Conservation (phyloP, 2,888 invertebrate genomes). For the Steinernema carpocapsae region DNA sequence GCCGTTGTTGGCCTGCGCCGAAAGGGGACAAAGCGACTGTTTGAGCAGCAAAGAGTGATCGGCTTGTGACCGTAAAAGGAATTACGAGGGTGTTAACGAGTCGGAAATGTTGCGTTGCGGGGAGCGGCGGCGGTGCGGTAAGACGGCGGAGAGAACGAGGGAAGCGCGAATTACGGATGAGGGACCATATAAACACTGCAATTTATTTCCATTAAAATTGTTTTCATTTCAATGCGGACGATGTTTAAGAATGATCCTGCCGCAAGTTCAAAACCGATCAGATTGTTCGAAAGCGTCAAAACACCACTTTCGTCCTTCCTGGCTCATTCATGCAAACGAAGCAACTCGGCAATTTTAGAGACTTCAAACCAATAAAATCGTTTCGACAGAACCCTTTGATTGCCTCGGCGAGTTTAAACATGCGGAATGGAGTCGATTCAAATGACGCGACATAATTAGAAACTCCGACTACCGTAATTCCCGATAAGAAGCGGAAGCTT, state of each 20-base stretch:
- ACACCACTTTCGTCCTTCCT: no score
- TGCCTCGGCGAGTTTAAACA: background rate
- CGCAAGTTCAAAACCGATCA: no score
- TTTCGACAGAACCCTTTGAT: background rate
- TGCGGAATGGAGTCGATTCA: background rate
- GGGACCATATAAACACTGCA: slow-evolving; percentile 7
- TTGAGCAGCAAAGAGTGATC: background rate
- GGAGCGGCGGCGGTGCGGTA: background rate
- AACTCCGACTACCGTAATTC: background rate
- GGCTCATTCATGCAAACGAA: no score
- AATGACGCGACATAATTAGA: no score
- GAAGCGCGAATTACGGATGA: background rate
- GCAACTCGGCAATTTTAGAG: no score
- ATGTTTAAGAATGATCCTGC: no score
- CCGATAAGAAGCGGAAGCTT: no score
- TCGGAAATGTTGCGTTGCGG: slow-evolving; percentile 3
- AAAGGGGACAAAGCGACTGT: slow-evolving; percentile 18
- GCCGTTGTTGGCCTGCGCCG: background rate
- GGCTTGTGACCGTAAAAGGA: background rate
- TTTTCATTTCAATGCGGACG: no score
- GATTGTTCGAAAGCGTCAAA: no score
- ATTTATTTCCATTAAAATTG: no score
- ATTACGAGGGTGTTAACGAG: slow-evolving; percentile 25
- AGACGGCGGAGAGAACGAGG: background rate
- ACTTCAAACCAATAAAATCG: no score